phyloP scores from a whole-genome alignment of 2,113 vertebrate genomes.

The Garra rufa region DNA sequence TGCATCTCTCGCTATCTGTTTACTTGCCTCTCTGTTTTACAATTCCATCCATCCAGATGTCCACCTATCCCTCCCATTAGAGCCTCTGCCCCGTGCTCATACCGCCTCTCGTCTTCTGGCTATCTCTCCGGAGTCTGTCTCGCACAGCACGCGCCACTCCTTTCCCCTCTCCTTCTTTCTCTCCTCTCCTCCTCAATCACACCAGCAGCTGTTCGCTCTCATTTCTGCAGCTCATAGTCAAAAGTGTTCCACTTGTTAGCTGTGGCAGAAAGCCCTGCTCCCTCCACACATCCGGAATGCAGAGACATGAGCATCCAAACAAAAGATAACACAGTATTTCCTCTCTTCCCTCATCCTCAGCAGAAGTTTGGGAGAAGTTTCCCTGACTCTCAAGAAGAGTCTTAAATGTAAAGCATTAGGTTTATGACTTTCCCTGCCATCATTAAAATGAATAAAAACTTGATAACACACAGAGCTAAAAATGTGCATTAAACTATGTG shows the following conservation, averaged over 20 bases:
- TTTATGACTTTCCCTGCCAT: neutral
- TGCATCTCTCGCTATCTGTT: constrained; percentile 59
- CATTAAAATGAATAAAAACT: neutral
- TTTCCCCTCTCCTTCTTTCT: constrained; percentile 56
- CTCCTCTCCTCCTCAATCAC: constrained; percentile 62
- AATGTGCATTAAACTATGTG: neutral
- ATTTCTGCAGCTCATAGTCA: constrained; percentile 71
- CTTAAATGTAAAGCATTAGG: too few relatives aligned
- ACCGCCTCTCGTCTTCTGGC: constrained; percentile 45
- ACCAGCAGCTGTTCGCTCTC: constrained; percentile 56
- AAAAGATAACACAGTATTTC: constrained; percentile 72
- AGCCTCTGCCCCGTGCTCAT: constrained; percentile 35
- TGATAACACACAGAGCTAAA: constrained; percentile 47
- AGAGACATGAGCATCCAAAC: constrained; percentile 74
- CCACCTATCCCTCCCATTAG: constrained; percentile 78
- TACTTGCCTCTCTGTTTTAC: constrained; percentile 73
- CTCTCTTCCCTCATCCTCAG: constrained; percentile 59
- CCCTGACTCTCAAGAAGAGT: neutral
- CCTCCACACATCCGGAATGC: constrained; percentile 72
- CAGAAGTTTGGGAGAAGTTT: constrained; percentile 58
- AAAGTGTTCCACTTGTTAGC: constrained; percentile 75
- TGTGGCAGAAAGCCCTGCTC: constrained; percentile 62
- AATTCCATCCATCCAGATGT: constrained; percentile 77
- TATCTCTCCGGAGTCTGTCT: constrained; percentile 73
- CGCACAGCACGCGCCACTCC: constrained; percentile 60